Conservation (phyloP, 2,888 invertebrate genomes). For the Gortyna flavago region DNA sequence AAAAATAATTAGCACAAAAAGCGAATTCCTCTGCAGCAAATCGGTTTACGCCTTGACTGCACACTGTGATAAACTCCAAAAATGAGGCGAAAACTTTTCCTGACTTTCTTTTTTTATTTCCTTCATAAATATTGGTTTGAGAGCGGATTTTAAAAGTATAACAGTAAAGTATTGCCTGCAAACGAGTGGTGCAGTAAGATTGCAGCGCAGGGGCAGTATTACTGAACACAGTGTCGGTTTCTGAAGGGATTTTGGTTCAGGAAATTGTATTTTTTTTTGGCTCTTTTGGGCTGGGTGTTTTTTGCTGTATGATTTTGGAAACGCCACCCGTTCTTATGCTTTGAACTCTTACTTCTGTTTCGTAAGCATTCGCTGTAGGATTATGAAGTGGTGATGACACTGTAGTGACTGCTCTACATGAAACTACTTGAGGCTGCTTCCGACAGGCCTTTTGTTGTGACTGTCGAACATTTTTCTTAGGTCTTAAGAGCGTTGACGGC, state of each 20-base stretch:
- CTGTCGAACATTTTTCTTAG: no score
- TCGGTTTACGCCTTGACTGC: constrained; percentile 53
- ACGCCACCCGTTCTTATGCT: background rate
- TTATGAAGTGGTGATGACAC: background rate
- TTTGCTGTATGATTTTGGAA: background rate
- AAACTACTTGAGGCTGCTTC: background rate
- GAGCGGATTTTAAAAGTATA: constrained; percentile 64
- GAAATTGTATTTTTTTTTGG: background rate
- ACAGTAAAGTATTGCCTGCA: constrained; percentile 66
- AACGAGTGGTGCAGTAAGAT: constrained; percentile 65
- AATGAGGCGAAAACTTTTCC: constrained; percentile 36
- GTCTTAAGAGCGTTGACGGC: no score
- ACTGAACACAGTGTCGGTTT: constrained; percentile 25
- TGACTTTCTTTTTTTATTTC: constrained; percentile 50
- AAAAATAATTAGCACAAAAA: constrained; percentile 47
- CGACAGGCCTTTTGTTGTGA: no score
- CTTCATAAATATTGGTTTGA: constrained; percentile 67
- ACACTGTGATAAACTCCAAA: constrained; percentile 58
- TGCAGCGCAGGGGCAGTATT: constrained; percentile 48
- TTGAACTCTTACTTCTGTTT: background rate
- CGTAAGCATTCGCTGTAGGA: background rate
- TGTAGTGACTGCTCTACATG: background rate
- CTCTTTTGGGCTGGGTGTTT: background rate
- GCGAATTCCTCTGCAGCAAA: constrained; percentile 34
- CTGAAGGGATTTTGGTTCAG: constrained; percentile 30